Conservation (phyloP, 2,888 invertebrate genomes). For the Xestia ashworthii region DNA sequence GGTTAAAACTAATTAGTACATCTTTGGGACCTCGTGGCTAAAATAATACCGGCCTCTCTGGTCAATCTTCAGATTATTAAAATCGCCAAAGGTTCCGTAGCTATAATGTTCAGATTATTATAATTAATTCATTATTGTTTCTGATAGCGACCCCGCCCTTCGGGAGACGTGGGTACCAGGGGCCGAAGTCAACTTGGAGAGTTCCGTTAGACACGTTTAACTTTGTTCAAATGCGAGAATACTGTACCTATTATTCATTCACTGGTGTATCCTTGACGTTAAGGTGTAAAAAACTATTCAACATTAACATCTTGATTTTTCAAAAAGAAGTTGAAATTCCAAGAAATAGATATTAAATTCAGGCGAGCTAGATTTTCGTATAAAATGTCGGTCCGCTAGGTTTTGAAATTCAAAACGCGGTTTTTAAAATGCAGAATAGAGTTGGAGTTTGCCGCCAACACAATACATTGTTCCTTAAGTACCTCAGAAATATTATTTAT, state of each 20-base stretch:
- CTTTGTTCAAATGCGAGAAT: too few relatives aligned
- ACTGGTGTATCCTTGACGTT: neutral
- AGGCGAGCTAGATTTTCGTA: constrained; percentile 5
- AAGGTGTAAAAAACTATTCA: neutral
- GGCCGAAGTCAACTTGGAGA: too few relatives aligned
- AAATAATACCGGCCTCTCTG: too few relatives aligned
- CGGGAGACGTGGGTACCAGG: too few relatives aligned
- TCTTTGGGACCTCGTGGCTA: neutral
- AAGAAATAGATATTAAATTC: constrained; percentile 13
- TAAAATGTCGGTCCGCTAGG: constrained; percentile 12
- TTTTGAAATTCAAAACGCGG: constrained; percentile 43
- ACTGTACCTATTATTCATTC: neutral
- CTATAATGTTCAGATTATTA: too few relatives aligned
- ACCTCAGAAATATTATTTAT: constrained; percentile 40
- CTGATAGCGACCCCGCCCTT: too few relatives aligned
- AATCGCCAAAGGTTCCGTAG: too few relatives aligned
- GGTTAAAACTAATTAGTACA: neutral
- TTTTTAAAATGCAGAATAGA: constrained; percentile 27
- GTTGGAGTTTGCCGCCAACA: constrained; percentile 16
- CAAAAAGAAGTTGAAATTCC: neutral
- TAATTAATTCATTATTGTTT: too few relatives aligned
- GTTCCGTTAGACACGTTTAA: too few relatives aligned
- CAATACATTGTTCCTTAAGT: constrained; percentile 42
- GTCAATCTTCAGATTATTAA: too few relatives aligned
- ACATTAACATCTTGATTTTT: constrained; percentile 1